Evolutionary conservation across 2,113 vertebrate genomes (phyloP), one percentile per base, ranked within the genome.

Genomic region (Myotis brandtii): DNA sequence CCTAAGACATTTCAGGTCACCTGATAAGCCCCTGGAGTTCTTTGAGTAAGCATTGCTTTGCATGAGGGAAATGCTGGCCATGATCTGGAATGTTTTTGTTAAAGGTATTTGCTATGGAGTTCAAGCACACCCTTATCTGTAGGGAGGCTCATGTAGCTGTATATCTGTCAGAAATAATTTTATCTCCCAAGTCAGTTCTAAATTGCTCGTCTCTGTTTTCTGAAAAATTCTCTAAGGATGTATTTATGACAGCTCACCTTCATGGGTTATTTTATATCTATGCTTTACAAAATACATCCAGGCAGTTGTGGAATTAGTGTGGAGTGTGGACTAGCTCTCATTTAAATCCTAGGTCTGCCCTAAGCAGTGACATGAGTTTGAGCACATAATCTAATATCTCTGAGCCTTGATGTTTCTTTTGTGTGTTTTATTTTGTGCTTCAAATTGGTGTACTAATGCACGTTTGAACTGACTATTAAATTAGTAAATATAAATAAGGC

Each of bases 111-210:
- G 3, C 76, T 66, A 6, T 18, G 12, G 14, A 50, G 25, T 77
- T 73, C 27, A 62, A 54, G 37, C 4, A 37, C 4, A 62, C 5
- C 23, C 6, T 89, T 62, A 37, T 70, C 66, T 81, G 13, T 25
- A 69, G 70, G 32, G 62, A 92, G 23, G 43, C 30, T 4, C 2
- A 46, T 7, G 3, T 79, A 27, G 52, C 54, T 73, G 21, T 69
- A 16, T 54, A 62, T 92, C 40, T 91, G 23, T 94, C 59, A 94
- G 70, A 91, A 90, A 70, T 80, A 40, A 92, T 77, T 92, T 81
- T 64, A 54, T 64, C 3, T 11, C 16, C 18, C 37, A 62, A 81
- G 18, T 7, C 21, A 88, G 23, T 16, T 85, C 50, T 32, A 86
- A 82, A 92, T 27, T 3, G 79, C 62, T 69, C 25, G 62, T 89